Evolutionary conservation across 2,113 vertebrate species (phyloP), one percentile per base, ranked within the genome.

Genomic region (Vombatus ursinus): DNA sequence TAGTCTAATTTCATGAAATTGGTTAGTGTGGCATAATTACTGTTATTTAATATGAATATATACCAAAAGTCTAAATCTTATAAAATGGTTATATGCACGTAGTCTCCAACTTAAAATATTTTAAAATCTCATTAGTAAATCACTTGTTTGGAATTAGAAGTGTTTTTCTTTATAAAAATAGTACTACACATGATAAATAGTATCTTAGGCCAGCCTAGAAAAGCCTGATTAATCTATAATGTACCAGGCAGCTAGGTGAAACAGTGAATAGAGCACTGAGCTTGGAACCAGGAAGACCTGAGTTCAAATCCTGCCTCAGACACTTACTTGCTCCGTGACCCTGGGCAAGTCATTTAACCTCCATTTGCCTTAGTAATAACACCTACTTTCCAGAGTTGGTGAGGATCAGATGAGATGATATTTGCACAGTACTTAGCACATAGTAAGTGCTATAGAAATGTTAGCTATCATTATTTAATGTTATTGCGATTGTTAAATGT

Each of bases 21-120:
- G 92, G 51, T 44, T 26, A 0, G 92, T 95, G 51, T 92, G 61
- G 89, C 92, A 89, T 89, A 92, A 90, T 92, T 92, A 31, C 49
- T 94, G 26, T 93, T 48, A 54, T 94, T 68, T 94, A 77, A 77
- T 95, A 24, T 84, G 89, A 94, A 57, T 91, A 12, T 94, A 7
- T 94, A 11, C 77, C 26, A 91, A 37, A 93, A 93, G 61, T 23
- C 52, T 14, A 89, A 22, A 24, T 52, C 68, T 52, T 11, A 50
- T 22, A 23, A 44, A 90, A 49, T 77, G 57, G 26, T 61, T 92
- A n/a, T n/a, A 3, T 91, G 77, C 61, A 77, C 1, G 37, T 77
- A n/a, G 61, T n/a, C 61, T 77, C 61, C 61, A 77, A 84, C 68
- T 84, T 84, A 44, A 0, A 84, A 19, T 22, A 84, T 44, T 84